These are phyloP conservation scores for Lingula anatina DNA, from an alignment of 2,888 invertebrate genomes.

Conservation along the genomic window DNA sequence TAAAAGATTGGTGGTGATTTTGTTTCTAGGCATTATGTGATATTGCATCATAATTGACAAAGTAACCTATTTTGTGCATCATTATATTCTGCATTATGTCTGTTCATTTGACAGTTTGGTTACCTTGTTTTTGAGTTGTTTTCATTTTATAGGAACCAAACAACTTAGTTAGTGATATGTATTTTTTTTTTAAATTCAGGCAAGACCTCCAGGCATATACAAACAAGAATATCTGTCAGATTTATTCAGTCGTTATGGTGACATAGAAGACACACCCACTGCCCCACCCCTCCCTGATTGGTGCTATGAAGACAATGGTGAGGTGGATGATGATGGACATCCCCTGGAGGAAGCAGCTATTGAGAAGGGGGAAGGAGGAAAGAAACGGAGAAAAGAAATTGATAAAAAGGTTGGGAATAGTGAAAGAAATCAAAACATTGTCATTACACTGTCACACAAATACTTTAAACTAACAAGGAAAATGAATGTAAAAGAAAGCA, in stretches of 20 bases:
- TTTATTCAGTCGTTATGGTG: conserved; percentile 75
- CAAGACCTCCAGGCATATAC: conserved; percentile 92
- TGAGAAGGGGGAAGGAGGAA: neutral
- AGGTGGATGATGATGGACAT: conserved; percentile 48
- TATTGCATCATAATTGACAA: too few species aligned
- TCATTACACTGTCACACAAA: neutral
- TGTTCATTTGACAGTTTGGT: too few species aligned
- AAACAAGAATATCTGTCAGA: conserved; percentile 92
- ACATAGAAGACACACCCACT: conserved; percentile 62
- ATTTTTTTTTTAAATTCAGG: too few species aligned
- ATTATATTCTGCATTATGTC: too few species aligned
- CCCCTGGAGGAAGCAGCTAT: conserved; percentile 13
- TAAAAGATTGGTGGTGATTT: too few species aligned
- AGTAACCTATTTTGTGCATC: too few species aligned
- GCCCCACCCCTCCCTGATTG: conserved; percentile 81
- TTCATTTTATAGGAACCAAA: too few species aligned
- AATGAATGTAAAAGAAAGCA: too few species aligned
- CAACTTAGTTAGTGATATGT: too few species aligned
- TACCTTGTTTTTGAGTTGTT: too few species aligned
- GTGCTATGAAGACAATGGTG: conserved; percentile 67
- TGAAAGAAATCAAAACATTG: neutral
- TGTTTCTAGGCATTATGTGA: too few species aligned
- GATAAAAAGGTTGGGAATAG: conserved; percentile 10
- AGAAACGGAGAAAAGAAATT: conserved; percentile 10
- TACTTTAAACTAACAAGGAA: too few species aligned